Evolutionary conservation across 2,888 invertebrate genomes (phyloP).

Genomic region (Agrochola macilenta): DNA sequence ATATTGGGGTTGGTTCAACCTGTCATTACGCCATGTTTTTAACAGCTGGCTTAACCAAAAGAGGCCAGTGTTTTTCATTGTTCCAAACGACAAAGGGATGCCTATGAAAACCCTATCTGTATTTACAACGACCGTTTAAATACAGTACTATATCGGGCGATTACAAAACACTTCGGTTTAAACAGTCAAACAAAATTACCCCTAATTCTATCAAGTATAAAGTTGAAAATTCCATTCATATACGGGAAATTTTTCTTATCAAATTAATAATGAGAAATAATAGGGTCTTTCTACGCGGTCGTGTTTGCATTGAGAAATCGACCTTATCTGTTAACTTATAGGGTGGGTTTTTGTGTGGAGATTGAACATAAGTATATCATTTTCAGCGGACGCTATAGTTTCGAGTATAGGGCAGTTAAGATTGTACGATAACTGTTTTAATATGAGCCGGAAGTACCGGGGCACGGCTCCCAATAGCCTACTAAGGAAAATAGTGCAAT

Average conservation of each 20-base stretch:
- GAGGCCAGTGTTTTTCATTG: slow-evolving; percentile 69
- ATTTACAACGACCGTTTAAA: slow-evolving; percentile 73
- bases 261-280: slow-evolving; percentile 89
- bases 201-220: slow-evolving; percentile 65
- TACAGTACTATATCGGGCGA: slow-evolving; percentile 67
- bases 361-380: slow-evolving; percentile 84
- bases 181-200: slow-evolving; percentile 56
- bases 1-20: slow-evolving; percentile 54
- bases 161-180: slow-evolving; percentile 52
- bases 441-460: slow-evolving; percentile 88
- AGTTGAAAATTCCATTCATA: slow-evolving; percentile 72
- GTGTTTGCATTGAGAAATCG: slow-evolving; percentile 59
- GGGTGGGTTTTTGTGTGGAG: slow-evolving; percentile 72
- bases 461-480: slow-evolving; percentile 77
- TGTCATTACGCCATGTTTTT: slow-evolving; percentile 63
- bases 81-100: slow-evolving; percentile 66
- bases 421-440: slow-evolving; percentile 88
- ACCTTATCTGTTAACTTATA: slow-evolving; percentile 69
- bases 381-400: slow-evolving; percentile 86
- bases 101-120: slow-evolving; percentile 70
- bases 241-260: slow-evolving; percentile 83
- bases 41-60: slow-evolving; percentile 63
- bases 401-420: slow-evolving; percentile 89
- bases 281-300: slow-evolving; percentile 70
- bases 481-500: slow-evolving; percentile 83